phyloP scores from a whole-genome alignment of 37 sponge, comb jelly and placozoan species.

The Chondrosia reniformis region DNA sequence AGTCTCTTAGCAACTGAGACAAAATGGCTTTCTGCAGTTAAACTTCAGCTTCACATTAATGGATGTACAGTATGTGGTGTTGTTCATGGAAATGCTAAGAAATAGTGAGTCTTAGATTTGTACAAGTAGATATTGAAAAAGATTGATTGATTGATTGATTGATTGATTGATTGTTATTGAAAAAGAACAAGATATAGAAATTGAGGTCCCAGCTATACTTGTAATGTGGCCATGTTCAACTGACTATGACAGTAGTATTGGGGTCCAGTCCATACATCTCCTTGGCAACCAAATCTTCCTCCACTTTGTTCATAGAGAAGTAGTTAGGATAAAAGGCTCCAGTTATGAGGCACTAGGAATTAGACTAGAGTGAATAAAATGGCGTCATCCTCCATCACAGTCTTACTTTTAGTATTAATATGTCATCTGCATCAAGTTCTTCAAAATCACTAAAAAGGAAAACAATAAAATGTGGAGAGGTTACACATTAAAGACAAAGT shows the following conservation, averaged over 20 bases:
- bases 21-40: no score
- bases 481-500: no score
- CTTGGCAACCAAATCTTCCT: constrained; percentile 52
- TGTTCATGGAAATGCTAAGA: no score
- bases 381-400: not conserved
- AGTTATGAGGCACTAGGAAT: constrained; percentile 62
- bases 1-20: no score
- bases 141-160: not conserved
- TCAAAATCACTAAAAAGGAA: not conserved
- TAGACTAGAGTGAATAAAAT: not conserved
- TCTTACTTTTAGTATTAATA: constrained; percentile 33
- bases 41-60: no score
- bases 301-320: constrained; percentile 49
- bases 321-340: constrained; percentile 91
- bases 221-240: no score
- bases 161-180: no score
- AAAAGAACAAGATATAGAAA: no score
- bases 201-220: no score
- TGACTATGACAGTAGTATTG: constrained; percentile 78
- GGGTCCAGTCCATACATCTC: constrained; percentile 69
- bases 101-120: no score
- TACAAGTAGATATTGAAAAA: not conserved
- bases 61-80: no score
- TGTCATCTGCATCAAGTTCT: not conserved
- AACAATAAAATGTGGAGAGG: no score